Evolutionary conservation across 2,888 invertebrate genomes (phyloP).

Genomic region (Lasioglossum figueresi): DNA sequence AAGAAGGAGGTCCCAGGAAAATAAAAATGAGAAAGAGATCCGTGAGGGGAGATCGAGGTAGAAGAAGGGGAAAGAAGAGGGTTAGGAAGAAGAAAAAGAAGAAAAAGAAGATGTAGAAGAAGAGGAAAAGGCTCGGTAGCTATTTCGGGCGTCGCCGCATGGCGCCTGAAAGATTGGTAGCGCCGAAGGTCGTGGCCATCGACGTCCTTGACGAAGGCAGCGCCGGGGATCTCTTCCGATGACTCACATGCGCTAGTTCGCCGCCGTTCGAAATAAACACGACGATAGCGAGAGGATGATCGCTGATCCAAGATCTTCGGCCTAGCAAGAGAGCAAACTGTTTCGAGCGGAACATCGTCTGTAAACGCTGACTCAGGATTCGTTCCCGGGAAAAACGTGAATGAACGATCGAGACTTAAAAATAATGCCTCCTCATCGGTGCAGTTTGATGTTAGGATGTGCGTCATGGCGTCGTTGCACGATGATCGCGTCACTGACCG

Average conservation of each 20-base stretch:
- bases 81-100: not conserved
- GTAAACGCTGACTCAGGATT: constrained; percentile 70
- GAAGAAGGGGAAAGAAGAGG: not conserved
- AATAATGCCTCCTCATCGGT: constrained; percentile 62
- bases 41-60: not conserved
- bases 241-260: constrained; percentile 56
- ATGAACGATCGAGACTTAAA: constrained; percentile 73
- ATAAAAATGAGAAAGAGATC: not conserved
- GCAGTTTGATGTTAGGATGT: constrained; percentile 26
- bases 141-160: constrained; percentile 20
- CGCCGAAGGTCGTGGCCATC: constrained; percentile 53
- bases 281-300: not conserved
- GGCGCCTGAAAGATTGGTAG: constrained; percentile 59
- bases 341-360: constrained; percentile 51
- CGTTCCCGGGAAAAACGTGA: constrained; percentile 66
- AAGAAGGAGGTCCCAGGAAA: not conserved
- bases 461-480: constrained; percentile 55
- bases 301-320: constrained; percentile 22
- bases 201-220: constrained; percentile 54
- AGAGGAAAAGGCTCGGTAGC: not conserved
- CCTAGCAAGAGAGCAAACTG: constrained; percentile 21
- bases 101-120: not conserved
- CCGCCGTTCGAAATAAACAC: constrained; percentile 58
- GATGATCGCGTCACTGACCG: constrained; percentile 62
- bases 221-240: constrained; percentile 57